phyloP scores from a whole-genome alignment of 2,888 invertebrate genomes.

The Aspidiotus rigidus region DNA sequence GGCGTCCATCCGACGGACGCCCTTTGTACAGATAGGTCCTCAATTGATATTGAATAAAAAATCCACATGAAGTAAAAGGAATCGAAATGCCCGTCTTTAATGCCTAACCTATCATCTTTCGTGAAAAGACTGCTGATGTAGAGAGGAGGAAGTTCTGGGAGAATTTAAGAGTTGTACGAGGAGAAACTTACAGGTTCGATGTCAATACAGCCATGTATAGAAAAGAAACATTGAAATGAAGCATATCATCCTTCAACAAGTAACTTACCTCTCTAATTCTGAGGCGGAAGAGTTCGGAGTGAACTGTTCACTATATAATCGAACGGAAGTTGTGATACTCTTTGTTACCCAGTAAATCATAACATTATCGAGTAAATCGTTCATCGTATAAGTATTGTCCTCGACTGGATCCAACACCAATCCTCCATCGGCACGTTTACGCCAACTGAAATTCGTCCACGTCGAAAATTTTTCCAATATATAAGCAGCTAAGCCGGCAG shows the following conservation, averaged over 20 bases:
- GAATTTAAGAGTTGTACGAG: too few relatives aligned
- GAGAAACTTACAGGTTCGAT: too few relatives aligned
- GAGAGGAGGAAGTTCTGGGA: too few relatives aligned
- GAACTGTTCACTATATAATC: constrained; percentile 62
- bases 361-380: constrained; percentile 64
- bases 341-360: constrained; percentile 74
- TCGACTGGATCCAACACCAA: constrained; percentile 43
- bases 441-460: constrained; percentile 54
- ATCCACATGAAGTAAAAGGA: too few relatives aligned
- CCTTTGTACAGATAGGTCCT: too few relatives aligned
- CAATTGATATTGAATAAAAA: too few relatives aligned
- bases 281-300: constrained; percentile 8
- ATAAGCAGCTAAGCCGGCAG: constrained; percentile 78
- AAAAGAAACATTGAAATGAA: neutral
- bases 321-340: constrained; percentile 62
- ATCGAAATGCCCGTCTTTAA: too few relatives aligned
- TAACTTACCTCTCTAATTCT: constrained; percentile 21
- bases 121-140: too few relatives aligned
- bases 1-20: too few relatives aligned
- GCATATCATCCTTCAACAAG: neutral
- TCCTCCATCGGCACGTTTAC: constrained; percentile 54
- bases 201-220: neutral
- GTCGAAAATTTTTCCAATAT: constrained; percentile 80
- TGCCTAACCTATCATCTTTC: too few relatives aligned
- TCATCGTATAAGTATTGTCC: constrained; percentile 52